Conservation (phyloP, 2,888 invertebrate genomes). For the Agonopterix subpropinquella region DNA sequence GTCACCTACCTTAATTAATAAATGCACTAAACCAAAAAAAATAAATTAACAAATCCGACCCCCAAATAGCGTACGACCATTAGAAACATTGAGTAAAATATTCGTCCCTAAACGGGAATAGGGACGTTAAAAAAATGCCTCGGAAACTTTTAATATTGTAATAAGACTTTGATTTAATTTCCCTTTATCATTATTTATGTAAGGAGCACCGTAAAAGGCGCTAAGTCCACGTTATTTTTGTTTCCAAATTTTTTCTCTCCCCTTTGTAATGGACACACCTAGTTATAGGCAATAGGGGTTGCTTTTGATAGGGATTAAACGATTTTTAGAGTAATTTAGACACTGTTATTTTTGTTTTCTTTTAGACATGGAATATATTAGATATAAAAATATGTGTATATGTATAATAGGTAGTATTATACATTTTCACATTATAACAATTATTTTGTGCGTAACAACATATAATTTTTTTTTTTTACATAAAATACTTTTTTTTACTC, state of each 20-base stretch:
- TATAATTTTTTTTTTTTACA: no score
- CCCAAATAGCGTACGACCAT: constrained; percentile 56
- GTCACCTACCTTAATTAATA: constrained; percentile 43
- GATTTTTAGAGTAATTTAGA: background rate
- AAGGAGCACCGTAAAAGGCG: constrained; percentile 60
- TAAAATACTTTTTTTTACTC: no score
- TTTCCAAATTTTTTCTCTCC: constrained; percentile 45
- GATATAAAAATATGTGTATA: no score
- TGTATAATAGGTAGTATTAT: no score
- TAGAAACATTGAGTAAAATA: constrained; percentile 71
- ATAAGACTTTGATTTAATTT: constrained; percentile 76
- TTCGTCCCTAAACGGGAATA: constrained; percentile 61
- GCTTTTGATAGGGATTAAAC: constrained; percentile 27
- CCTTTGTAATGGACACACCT: constrained; percentile 26
- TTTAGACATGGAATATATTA: no score
- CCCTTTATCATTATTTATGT: constrained; percentile 75
- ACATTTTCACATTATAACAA: no score
- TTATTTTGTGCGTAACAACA: no score
- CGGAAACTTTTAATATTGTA: constrained; percentile 72
- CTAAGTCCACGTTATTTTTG: constrained; percentile 65
- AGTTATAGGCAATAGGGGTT: constrained; percentile 27
- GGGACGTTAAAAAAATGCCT: constrained; percentile 69
- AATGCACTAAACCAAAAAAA: constrained; percentile 39
- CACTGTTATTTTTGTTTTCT: no score
- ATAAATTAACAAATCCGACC: constrained; percentile 42